These are phyloP conservation scores for Heptranchias perlo DNA, from an alignment of 2,113 vertebrate genomes.

Conservation along the genomic window DNA sequence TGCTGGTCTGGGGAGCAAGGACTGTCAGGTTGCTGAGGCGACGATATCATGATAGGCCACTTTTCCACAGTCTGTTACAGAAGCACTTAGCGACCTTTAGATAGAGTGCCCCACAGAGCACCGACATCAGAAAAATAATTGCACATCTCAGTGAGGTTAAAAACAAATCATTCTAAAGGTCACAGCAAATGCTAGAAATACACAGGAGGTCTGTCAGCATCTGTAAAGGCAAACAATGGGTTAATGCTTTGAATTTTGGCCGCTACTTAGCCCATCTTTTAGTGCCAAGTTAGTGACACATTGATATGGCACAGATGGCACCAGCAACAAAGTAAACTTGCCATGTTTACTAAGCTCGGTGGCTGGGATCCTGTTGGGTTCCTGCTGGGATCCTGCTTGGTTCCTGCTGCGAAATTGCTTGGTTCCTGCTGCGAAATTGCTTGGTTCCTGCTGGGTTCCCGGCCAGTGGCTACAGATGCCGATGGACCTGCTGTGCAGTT, in stretches of 20 bases:
- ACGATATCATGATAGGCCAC: not conserved
- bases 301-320: not conserved
- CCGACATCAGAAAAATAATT: conserved; percentile 20
- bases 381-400: not conserved
- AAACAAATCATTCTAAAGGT: conserved; percentile 25
- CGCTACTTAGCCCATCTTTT: not conserved
- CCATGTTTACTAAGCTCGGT: not conserved
- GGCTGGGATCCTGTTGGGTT: not conserved
- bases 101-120: not conserved
- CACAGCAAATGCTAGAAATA: conserved; percentile 21
- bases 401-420: too few species aligned
- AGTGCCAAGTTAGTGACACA: not conserved
- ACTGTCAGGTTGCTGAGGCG: not conserved
- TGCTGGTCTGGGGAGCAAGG: not conserved
- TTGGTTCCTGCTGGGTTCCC: not conserved
- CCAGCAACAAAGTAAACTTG: not conserved
- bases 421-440: too few species aligned
- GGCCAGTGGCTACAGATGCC: not conserved
- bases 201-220: not conserved
- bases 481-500: not conserved
- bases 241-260: not conserved
- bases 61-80: not conserved
- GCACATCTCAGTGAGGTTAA: not conserved
- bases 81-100: not conserved
- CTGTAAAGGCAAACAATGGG: conserved; percentile 8